A percentile compares a stretch with the other conserved stretches of the same genome.
These are phyloP conservation scores for Erebia epiphron DNA, from an alignment of 2,888 invertebrate species.

Conservation along the genomic window DNA sequence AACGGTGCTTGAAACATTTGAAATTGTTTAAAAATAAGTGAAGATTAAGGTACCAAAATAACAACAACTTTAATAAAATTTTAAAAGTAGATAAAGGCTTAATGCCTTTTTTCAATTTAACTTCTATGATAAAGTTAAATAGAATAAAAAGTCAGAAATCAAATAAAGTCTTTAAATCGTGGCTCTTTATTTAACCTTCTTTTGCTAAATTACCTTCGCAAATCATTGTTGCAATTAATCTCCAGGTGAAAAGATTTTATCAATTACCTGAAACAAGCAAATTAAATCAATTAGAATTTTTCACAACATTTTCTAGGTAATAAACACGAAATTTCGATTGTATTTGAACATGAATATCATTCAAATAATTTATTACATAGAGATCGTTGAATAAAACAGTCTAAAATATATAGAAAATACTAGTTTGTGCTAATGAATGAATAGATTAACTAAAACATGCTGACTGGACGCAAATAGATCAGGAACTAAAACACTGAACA, in stretches of 20 bases:
- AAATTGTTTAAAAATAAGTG: conserved; percentile 41
- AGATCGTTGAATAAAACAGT: too few species aligned
- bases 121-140: too few species aligned
- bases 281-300: conserved; percentile 6
- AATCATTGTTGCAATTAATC: neutral
- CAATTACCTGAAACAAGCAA: conserved; percentile 33
- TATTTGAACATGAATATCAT: neutral
- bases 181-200: neutral
- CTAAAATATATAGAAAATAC: neutral
- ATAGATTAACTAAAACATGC: neutral
- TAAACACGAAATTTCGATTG: neutral
- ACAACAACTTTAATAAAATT: neutral
- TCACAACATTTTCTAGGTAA: neutral
- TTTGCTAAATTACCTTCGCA: conserved; percentile 8
- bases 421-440: neutral
- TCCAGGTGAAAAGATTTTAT: conserved; percentile 30
- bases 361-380: too few species aligned
- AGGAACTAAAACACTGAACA: conserved; percentile 1
- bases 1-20: conserved; percentile 13
- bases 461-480: conserved; percentile 10
- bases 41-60: conserved; percentile 28
- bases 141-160: neutral
- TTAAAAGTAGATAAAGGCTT: neutral
- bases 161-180: conserved; percentile 11
- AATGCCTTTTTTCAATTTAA: neutral